Conservation (phyloP, 2,797 vertebrate genomes). For the Sebastes nivosus region DNA sequence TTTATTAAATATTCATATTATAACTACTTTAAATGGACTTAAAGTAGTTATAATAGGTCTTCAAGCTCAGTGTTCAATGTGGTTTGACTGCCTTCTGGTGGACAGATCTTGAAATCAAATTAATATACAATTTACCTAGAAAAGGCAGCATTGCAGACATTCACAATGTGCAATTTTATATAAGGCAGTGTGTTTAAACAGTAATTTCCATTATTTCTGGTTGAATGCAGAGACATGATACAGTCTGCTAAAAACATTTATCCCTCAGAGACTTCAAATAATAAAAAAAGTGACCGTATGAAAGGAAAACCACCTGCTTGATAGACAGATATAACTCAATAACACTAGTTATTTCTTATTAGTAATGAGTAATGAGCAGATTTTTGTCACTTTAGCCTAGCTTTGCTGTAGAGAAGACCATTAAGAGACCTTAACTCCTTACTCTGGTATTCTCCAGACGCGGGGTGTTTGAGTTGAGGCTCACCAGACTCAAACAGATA, state of each 20-base stretch:
- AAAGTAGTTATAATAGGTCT: no score
- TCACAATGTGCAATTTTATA: neutral
- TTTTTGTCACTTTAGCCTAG: neutral
- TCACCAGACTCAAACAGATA: neutral
- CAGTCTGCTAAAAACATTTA: neutral
- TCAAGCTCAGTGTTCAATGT: neutral
- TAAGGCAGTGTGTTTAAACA: neutral
- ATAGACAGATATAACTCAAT: neutral
- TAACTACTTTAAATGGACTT: neutral
- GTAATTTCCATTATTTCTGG: neutral
- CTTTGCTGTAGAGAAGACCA: neutral
- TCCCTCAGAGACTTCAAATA: neutral
- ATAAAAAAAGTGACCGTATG: neutral
- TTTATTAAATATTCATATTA: neutral
- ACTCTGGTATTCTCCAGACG: neutral
- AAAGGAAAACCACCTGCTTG: neutral
- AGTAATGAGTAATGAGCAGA: neutral
- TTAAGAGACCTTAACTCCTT: neutral
- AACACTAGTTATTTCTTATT: neutral
- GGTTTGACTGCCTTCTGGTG: constrained; percentile 41
- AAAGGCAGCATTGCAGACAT: neutral
- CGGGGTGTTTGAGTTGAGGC: neutral
- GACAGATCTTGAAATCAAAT: neutral
- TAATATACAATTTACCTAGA: neutral
- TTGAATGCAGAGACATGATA: neutral